Percentiles rank a stretch among this genome's conserved stretches.
Conservation (phyloP, 37 sponge, comb jelly and placozoan genomes). For the Petrosia ficiformis region DNA sequence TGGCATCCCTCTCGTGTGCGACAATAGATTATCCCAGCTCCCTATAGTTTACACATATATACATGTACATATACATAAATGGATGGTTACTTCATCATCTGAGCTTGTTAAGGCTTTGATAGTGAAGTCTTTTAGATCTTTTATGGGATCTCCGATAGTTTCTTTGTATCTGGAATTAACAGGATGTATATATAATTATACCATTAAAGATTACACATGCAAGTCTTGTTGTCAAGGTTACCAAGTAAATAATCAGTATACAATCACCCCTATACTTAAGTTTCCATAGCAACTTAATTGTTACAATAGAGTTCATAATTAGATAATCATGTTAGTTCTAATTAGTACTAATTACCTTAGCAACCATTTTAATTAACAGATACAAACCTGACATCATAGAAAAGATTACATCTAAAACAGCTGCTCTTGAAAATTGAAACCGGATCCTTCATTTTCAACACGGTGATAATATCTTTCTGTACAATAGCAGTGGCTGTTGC, state of each 20-base stretch:
- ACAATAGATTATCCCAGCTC: constrained; percentile 92
- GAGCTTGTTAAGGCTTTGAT: constrained; percentile 15
- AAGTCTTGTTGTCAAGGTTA: too few species aligned
- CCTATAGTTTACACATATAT: constrained; percentile 8
- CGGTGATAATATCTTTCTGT: constrained; percentile 65
- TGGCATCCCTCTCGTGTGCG: constrained; percentile 83
- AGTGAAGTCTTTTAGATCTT: constrained; percentile 64
- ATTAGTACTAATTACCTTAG: too few species aligned
- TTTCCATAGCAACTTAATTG: too few species aligned
- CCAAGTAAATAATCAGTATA: too few species aligned
- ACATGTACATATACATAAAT: constrained; percentile 10
- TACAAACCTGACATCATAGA: constrained; percentile 84
- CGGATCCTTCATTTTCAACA: constrained; percentile 44
- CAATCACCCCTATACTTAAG: too few species aligned
- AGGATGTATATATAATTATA: too few species aligned
- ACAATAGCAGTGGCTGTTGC: constrained; percentile 93
- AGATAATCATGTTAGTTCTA: too few species aligned
- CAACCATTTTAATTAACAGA: too few species aligned
- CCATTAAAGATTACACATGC: too few species aligned
- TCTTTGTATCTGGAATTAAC: constrained; percentile 77
- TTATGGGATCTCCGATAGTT: constrained; percentile 51
- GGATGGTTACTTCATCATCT: background rate
- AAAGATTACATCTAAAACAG: constrained; percentile 80
- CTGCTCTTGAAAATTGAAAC: constrained; percentile 48
- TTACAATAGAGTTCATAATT: too few species aligned